Conservation (phyloP, 2,113 vertebrate species). For the Herpetotheres cachinnans region DNA sequence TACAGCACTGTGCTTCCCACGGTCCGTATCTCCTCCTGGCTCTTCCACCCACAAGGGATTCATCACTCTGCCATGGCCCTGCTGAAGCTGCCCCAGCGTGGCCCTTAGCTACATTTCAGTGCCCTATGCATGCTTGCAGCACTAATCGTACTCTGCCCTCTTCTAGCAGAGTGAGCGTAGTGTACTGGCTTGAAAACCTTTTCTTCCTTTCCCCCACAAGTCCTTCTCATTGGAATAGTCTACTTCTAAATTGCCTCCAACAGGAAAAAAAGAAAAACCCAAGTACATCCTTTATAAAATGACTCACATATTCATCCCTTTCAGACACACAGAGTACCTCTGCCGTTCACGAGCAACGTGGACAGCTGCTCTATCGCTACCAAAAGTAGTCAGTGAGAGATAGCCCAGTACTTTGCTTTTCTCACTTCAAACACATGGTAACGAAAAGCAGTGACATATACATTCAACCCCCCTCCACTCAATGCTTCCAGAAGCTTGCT, state of each 20-base stretch:
- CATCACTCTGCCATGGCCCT: not conserved
- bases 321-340: not conserved
- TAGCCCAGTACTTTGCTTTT: not conserved
- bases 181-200: accelerated
- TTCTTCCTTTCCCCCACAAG: not conserved
- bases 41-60: not conserved
- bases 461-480: not conserved
- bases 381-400: accelerated
- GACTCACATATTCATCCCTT: not conserved
- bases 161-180: not conserved
- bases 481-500: not conserved
- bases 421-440: accelerated
- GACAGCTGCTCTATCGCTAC: not conserved
- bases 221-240: not conserved
- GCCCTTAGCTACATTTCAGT: not conserved
- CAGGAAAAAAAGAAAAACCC: not conserved
- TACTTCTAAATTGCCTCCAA: not conserved
- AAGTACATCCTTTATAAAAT: not conserved
- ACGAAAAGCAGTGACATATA: not conserved
- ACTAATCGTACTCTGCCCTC: not conserved
- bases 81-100: not conserved
- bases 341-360: accelerated
- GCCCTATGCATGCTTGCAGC: accelerated
- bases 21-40: not conserved
- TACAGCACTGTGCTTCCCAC: accelerated